Evolutionary conservation across 2,888 invertebrate genomes (phyloP), one percentile per base, ranked within the genome.

Genomic region (Diaprepes abbreviatus): DNA sequence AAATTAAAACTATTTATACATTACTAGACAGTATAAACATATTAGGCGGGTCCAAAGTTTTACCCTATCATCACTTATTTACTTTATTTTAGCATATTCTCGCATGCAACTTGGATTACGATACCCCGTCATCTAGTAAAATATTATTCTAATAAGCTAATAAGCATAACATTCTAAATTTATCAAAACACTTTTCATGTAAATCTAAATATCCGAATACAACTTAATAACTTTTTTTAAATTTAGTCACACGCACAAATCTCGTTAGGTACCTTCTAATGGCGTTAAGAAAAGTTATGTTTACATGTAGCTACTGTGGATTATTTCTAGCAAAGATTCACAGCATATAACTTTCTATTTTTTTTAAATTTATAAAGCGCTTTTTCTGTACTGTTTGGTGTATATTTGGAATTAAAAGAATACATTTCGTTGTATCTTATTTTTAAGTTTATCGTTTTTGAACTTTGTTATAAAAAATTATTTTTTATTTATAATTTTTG

Each of bases 161-260:
- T 63, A 63, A 63, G 54, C 63, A 63, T 63, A 63, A 63, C 63
- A 54, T 24, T 54, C 54, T 40, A 54, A 52, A 63, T 31, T 43
- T 28, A 40, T 63, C 63, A 63, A 28, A 63, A 63, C 33, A 52
- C 31, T 43, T 54, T 62, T 52, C 43, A 54, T 43, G 63, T 54
- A 54, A 48, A 54, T 63, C 52, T 54, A 63, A 63, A 63, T 43
- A 63, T 54, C 63, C 63, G 54, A 54, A 54, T 54, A 63, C 63
- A 63, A 21, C 21, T 43, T 43, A 43, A 43, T 43, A 36, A 43
- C 17, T 43, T 19, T 40, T 40, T 43, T 43, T 43, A 3, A 43
- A 43, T 43, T 21, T 43, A 10, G 19, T 43, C 21, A 43, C 43
- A 43, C 43, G 43, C 43, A 43, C 43, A 43, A 43, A 1, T 3